Evolutionary conservation across 1,140 invertebrate species (phyloP).

Genomic region (Sitobion miscanthi): DNA sequence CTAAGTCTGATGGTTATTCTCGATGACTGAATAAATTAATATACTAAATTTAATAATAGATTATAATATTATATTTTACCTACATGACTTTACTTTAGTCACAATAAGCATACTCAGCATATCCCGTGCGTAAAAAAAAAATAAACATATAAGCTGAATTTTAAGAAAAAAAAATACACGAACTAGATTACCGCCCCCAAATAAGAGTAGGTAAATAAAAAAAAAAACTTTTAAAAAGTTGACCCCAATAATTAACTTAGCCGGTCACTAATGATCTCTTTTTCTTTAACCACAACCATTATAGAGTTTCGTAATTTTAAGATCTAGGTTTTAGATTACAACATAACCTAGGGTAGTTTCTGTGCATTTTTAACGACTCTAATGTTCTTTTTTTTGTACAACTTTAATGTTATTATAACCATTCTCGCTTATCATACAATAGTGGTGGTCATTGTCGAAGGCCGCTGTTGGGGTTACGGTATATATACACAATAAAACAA

Average conservation of each 20-base stretch:
- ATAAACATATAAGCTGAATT: neutral
- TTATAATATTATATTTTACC: neutral
- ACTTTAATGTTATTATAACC: neutral
- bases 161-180: neutral
- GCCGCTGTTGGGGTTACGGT: neutral
- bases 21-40: neutral
- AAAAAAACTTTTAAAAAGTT: neutral
- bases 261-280: constrained; percentile 26
- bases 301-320: neutral
- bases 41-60: neutral
- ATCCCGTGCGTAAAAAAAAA: neutral
- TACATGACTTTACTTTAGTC: neutral
- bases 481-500: neutral
- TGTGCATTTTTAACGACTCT: constrained; percentile 30
- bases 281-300: constrained; percentile 23
- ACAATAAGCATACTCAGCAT: neutral
- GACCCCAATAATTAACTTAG: constrained; percentile 41
- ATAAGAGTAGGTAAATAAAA: constrained; percentile 24
- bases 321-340: constrained; percentile 18
- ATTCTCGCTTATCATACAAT: neutral
- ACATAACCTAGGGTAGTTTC: neutral
- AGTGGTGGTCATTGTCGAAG: neutral
- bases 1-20: neutral
- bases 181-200: neutral
- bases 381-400: neutral